Evolutionary conservation across 2,888 invertebrate species (phyloP).

Genomic region (Eilema sororculum): DNA sequence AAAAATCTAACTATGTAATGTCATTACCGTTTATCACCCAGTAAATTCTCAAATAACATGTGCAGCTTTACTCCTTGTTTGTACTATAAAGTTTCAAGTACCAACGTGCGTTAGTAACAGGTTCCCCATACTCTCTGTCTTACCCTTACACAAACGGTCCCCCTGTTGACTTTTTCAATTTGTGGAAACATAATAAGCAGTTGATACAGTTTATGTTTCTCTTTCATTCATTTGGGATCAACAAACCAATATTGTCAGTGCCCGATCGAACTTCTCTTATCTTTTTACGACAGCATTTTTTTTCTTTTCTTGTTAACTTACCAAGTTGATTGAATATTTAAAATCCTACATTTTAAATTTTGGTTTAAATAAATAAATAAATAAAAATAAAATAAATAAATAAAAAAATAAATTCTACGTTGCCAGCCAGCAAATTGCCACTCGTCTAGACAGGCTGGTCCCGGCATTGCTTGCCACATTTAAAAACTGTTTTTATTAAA

Average conservation of each 20-base stretch:
- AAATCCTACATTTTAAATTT: too few relatives aligned
- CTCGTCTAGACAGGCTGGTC: too few relatives aligned
- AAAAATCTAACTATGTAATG: not conserved
- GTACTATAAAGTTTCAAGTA: constrained; percentile 2
- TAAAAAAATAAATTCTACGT: too few relatives aligned
- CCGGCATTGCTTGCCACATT: too few relatives aligned
- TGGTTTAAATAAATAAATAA: too few relatives aligned
- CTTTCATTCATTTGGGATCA: constrained; percentile 28
- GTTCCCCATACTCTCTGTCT: constrained; percentile 5
- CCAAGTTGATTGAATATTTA: not conserved
- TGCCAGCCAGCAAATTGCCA: too few relatives aligned
- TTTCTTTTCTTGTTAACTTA: not conserved
- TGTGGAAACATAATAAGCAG: constrained; percentile 34
- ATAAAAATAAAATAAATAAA: too few relatives aligned
- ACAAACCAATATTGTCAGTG: constrained; percentile 31
- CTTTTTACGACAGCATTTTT: constrained; percentile 17
- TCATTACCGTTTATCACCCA: not conserved
- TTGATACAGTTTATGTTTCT: constrained; percentile 30
- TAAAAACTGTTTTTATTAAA: too few relatives aligned
- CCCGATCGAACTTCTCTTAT: constrained; percentile 20
- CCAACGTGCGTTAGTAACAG: constrained; percentile 7
- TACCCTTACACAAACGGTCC: constrained; percentile 6
- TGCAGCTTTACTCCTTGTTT: not conserved
- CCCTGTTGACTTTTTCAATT: constrained; percentile 36
- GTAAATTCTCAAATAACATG: not conserved